Evolutionary conservation across 2,888 invertebrate genomes (phyloP), one percentile per base, ranked within the genome.

Genomic region (Frankliniella fusca): DNA sequence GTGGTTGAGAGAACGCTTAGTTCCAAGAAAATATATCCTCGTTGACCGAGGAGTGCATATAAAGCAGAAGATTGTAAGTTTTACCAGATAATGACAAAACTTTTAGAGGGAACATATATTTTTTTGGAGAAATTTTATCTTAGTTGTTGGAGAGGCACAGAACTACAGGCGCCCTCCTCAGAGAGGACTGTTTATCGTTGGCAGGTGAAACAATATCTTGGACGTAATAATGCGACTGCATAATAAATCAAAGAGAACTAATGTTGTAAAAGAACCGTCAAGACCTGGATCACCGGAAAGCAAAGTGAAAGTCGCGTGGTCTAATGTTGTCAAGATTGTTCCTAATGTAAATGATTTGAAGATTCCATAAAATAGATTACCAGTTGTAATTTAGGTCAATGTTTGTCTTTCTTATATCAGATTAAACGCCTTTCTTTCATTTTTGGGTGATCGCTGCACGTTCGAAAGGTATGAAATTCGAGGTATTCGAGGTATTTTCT

Each of bases 31-130:
- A 27, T 12, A 76, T 76, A 11, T 76, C 70, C 70, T 76, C 70
- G 70, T 76, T 76, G 70, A 76, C 27, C 70, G 70, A 76, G 70
- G 70, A 9, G 61, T 18, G 27, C 27, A 12, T 76, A 76, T 23
- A 76, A 23, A 27, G 70, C 70, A 27, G 27, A 23, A 12, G 70
- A 76, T 76, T 76, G 70, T 76, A 61, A 61, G 61, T 20, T 61
- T 27, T 76, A 27, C 27, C 12, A 76, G 23, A 76, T 27, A 76
- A 27, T 76, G 70, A 27, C 70, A 12, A 76, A n/a, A 76, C 8
- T 76, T 23, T 23, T 76, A 76, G 70, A 76, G 27, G 70, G 27
- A 76, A 76, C 70, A 76, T 76, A 76, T 76, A 76, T 76, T 76
- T 38, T 38, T 76, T 76, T 76, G 70, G 70, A 27, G 70, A 76